Conservation (phyloP, 1,140 invertebrate genomes). For the Drosophila seguyi region DNA sequence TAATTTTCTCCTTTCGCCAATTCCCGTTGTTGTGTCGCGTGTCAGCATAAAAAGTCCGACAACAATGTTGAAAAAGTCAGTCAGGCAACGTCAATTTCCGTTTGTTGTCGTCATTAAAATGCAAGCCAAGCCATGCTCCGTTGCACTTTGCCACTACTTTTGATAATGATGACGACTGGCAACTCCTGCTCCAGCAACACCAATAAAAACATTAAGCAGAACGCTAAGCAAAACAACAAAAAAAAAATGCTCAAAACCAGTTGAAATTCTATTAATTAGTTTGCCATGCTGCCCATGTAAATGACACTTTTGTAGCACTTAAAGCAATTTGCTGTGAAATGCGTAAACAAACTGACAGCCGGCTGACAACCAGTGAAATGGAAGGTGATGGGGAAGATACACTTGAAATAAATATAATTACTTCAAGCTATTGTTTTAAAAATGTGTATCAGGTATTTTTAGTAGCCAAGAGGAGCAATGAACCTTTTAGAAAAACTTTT, state of each 20-base stretch:
- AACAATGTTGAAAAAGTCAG: slow-evolving; percentile 68
- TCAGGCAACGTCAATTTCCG: slow-evolving; percentile 74
- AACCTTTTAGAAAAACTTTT: too few species aligned
- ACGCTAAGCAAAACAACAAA: slow-evolving; percentile 3
- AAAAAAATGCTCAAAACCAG: slow-evolving; percentile 7
- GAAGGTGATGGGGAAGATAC: neutral
- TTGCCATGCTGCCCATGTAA: slow-evolving; percentile 36
- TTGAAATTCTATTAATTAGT: slow-evolving; percentile 72
- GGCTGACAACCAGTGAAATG: slow-evolving; percentile 49
- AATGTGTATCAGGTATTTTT: too few species aligned
- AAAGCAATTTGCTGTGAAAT: slow-evolving; percentile 69
- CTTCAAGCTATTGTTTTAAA: neutral
- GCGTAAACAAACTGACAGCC: slow-evolving; percentile 67
- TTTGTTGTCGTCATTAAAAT: slow-evolving; percentile 81
- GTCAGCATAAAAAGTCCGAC: slow-evolving; percentile 66
- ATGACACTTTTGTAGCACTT: slow-evolving; percentile 72
- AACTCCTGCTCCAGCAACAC: slow-evolving; percentile 3
- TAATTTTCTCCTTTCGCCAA: slow-evolving; percentile 2
- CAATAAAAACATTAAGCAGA: slow-evolving; percentile 1
- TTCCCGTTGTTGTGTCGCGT: slow-evolving; percentile 58
- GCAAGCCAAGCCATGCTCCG: slow-evolving; percentile 53
- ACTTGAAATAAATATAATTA: neutral
- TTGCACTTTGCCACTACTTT: slow-evolving; percentile 45
- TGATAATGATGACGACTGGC: slow-evolving; percentile 42
- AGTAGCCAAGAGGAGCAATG: too few species aligned